Base-by-base conservation (phyloP, 2,797 vertebrate genomes). In the Acanthis flammea region DNA sequence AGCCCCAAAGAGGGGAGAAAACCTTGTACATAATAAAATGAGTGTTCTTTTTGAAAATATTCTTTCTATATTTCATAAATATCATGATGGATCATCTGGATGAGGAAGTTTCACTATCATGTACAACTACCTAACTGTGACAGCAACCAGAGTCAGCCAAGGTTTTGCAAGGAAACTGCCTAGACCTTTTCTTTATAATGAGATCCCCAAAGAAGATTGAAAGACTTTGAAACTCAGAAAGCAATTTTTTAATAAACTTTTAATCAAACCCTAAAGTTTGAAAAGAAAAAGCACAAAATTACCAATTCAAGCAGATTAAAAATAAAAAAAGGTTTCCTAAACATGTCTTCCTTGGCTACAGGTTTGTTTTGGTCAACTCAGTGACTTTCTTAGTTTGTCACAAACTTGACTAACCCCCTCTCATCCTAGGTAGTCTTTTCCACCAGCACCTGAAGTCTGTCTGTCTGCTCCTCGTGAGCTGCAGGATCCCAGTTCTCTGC, bases 161-260 rank as follows among this genome's bases (percentile, higher is more conserved):
- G 23, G 63, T 61, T 93, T 85, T 89, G 66, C 6, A 14, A 25
- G 41, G 71, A 23, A 74, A 63, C 55, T 85, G 68, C 28, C 15
- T 60, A 73, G 74, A 87, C 81, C 25, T 93, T 92, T 89, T 67
- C 63, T 53, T 87, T 55, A 42, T 96, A 94, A 96, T 77, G 71
- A 95, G 85, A 77, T 94, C 87, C 78, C 75, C 42, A 77, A 96
- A 96, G 89, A 91, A 82, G 91, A 61, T 27, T 3, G 0, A 76
- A 88, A 93, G 41, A 19, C 55, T 62, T 45, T 60, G 63, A 76
- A 92, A 80, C 37, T 71, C 45, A 77, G 67, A 85, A 85, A 92
- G 24, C 4, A 61, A 18, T 30, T 23, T 87, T 91, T 77, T 68
- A 77, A 24, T 71, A 87, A 30, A 82, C 6, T 24, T 75, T 84